Evolutionary conservation across 2,797 vertebrate species (phyloP), one percentile per base, ranked within the genome.

Genomic region (Protonibea diacanthus): DNA sequence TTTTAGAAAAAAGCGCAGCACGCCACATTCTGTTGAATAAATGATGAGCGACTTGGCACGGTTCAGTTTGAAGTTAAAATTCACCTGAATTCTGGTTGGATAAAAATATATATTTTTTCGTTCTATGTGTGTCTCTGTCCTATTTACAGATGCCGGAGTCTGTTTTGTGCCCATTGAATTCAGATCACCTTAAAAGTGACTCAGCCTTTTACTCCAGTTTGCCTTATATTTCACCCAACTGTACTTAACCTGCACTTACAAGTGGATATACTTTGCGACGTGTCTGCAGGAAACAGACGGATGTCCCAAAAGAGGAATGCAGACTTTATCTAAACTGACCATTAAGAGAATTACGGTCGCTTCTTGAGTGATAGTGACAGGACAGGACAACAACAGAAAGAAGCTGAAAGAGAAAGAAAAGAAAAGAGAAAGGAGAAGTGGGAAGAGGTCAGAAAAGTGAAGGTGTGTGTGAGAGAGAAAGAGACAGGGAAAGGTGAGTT

Each of bases 401-500:
- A 57, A 70, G 48, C 38, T 62, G 38, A 69, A 78, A 52, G 44
- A 69, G 20, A 60, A 73, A 14, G 6, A 11, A 27, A 33, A 33
- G 33, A 52, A 53, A 51, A 14, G 40, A 51, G 67, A 66, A 53
- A 12, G 4, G 40, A 67, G n/a, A 23, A 78, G 25, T 1, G 21
- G 61, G 23, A 40, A 27, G 55, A 80, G 63, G 33, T 75, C 15
- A 73, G 64, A 75, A 6, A 55, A 49, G 56, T 15, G 4, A 57
- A 53, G 56, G 57, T 38, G 33, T 9, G 17, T 61, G 57, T 44
- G 56, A 65, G 56, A 47, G 25, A 74, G 53, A 74, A 53, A 74
- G 73, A 79, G 69, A 83, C 27, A 53, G 2, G 18, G 65, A 70
- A 76, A 75, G 65, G 40, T 74, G 45, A 81, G 82, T 78, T 87